Base-by-base conservation (phyloP, 1,140 invertebrate species). In the Acromyrmex heyeri region DNA sequence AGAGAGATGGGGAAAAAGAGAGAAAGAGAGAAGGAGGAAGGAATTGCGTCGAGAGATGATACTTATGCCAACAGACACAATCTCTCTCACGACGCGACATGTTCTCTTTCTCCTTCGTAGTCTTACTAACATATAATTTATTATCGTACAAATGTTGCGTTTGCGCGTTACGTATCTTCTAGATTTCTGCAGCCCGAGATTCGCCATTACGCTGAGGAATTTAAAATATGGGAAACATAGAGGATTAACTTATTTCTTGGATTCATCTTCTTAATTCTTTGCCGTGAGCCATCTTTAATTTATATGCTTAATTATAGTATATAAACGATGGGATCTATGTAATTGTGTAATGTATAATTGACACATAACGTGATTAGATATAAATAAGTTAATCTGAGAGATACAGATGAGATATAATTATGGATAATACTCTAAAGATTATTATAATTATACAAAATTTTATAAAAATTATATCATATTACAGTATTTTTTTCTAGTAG, bases 11-110 rank as follows among this genome's bases (percentile, higher is more conserved):
- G 16, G n/a, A 67, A 48, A 69, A 27, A 64, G 34, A 79, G 59
- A 79, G 59, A 73, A 61, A 86, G 30, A 30, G 18, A 67, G 34
- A 38, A 7, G 0, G 18, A 21, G 16, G 34, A 44, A 38, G 48
- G 16, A 10, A 73, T 61, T 44, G 21, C 24, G 53, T 30, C 27
- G 79, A 7, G n/a, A 75, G 72, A 30, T 78, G 72, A 90, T 89
- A 57, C 57, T 81, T 75, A n/a, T 67, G 55, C 57, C 55, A 38
- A 48, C 57, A 12, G 65, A 85, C 70, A 21, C 57, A 14, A 61
- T 85, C 55, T 86, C 57, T 90, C 86, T 70, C 89, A 90, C 88
- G 86, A 34, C 50, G 14, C 62, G 48, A 50, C 14, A 16, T 16
- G 44, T 86, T 85, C 69, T 64, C 73, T 69, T 24, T 88, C 53